Evolutionary conservation across 1,140 invertebrate species (phyloP), one percentile per base, ranked within the genome.

Genomic region (Popillia japonica): DNA sequence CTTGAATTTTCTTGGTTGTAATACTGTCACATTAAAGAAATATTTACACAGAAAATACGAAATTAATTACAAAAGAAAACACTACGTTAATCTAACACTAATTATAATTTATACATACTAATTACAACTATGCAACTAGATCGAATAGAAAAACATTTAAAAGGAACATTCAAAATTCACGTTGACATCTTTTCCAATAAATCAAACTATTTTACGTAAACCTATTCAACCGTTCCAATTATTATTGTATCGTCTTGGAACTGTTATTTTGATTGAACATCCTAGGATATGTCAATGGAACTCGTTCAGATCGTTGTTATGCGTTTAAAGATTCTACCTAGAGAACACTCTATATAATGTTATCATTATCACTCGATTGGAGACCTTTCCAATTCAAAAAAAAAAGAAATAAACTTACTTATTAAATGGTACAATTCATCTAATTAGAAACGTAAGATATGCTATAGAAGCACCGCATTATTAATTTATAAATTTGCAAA

Each of bases 201-300:
- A 48, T n/a, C 44, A 42, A 42, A 42, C 41, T 11, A 14, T 48
- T 48, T n/a, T 48, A n/a, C n/a, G n/a, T n/a, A n/a, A n/a, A n/a
- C n/a, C n/a, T n/a, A n/a, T n/a, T n/a, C n/a, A n/a, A n/a, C n/a
- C n/a, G n/a, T n/a, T n/a, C n/a, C n/a, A n/a, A n/a, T n/a, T n/a
- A n/a, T n/a, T n/a, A n/a, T n/a, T 48, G 1, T 48, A 48, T 48
- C 7, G 17, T n/a, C 44, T 48, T 14, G 11, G 11, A 10, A 10
- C 17, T 48, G 44, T n/a, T 48, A 48, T 11, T 48, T 48, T 48
- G 44, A n/a, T 48, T n/a, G 11, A 48, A 48, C 44, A 14, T 48
- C 17, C 23, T 27, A 64, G 10, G 61, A 64, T 64, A 64, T 64
- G 61, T 64, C 61, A 27, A 64, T 20, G 61, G 61, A n/a, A n/a